Percentiles rank a stretch among this genome's conserved stretches.
These are phyloP conservation scores for Scomber scombrus DNA, from an alignment of 2,113 vertebrate genomes.

Conservation along the genomic window DNA sequence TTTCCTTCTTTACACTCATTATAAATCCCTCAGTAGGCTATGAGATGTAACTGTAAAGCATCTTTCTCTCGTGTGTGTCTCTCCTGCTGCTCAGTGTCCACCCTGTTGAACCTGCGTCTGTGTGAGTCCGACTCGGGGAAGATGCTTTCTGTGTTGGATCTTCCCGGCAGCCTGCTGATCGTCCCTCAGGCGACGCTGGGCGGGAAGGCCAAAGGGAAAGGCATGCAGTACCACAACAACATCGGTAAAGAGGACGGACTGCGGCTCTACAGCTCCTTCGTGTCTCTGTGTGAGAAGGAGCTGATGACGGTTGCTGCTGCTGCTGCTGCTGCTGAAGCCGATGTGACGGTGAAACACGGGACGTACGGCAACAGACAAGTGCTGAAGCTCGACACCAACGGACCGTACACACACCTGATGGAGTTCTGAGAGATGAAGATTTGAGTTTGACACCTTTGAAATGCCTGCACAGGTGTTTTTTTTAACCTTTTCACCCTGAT, in stretches of 20 bases:
- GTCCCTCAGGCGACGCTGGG: slow-evolving; percentile 96
- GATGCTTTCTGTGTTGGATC: slow-evolving; percentile 88
- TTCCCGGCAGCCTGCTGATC: slow-evolving; percentile 91
- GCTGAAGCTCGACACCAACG: slow-evolving; percentile 93
- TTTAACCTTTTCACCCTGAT: too few relatives aligned
- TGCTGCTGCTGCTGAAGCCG: slow-evolving; percentile 45
- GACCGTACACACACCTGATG: slow-evolving; percentile 94
- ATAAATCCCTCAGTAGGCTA: neutral
- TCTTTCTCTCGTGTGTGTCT: too few relatives aligned
- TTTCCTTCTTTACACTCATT: neutral
- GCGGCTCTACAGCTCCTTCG: slow-evolving; percentile 89
- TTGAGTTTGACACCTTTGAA: too few relatives aligned
- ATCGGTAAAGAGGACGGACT: slow-evolving; percentile 91
- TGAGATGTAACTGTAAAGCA: too few relatives aligned
- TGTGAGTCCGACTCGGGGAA: slow-evolving; percentile 81
- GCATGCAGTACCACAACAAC: slow-evolving; percentile 96
- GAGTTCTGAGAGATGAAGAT: slow-evolving; percentile 86
- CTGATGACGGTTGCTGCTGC: slow-evolving; percentile 45
- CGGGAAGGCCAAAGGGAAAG: slow-evolving; percentile 88
- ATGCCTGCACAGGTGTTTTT: too few relatives aligned
- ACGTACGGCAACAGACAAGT: slow-evolving; percentile 96
- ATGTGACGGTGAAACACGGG: slow-evolving; percentile 85
- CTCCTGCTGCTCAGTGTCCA: slow-evolving; percentile 78
- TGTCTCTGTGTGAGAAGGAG: slow-evolving; percentile 88
- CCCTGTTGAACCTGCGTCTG: slow-evolving; percentile 5